Conservation (phyloP, 2,888 invertebrate species). For the Gastracanthus pulcherrimus region DNA sequence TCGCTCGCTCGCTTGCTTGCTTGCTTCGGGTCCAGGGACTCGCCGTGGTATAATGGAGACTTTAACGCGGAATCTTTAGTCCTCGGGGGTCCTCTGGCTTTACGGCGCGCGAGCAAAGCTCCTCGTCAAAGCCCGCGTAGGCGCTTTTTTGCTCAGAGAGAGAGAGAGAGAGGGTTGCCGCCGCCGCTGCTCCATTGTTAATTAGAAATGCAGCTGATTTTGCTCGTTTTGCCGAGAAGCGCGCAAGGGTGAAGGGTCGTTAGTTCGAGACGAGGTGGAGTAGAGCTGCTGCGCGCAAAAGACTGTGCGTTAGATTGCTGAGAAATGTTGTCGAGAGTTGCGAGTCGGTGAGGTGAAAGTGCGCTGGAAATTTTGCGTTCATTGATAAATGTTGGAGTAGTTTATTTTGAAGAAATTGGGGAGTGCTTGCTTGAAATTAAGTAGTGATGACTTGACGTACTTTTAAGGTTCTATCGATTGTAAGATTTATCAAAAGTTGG, state of each 20-base stretch:
- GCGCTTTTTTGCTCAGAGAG: neutral
- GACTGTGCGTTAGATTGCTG: neutral
- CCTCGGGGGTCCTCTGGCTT: neutral
- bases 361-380: neutral
- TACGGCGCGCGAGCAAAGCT: neutral
- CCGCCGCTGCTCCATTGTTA: neutral
- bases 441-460: neutral
- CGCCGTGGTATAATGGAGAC: neutral
- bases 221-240: neutral
- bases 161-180: neutral
- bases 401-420: neutral
- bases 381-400: no score
- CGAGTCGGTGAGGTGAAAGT: neutral
- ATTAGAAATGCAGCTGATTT: conserved; percentile 15
- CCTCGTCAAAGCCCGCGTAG: neutral
- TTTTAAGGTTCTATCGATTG: no score
- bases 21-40: neutral
- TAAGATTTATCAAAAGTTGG: no score
- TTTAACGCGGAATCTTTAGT: neutral
- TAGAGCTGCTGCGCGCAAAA: neutral
- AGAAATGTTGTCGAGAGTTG: neutral
- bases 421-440: neutral
- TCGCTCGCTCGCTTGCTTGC: neutral
- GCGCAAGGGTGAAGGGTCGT: neutral
- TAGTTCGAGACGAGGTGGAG: conserved; percentile 1